Evolutionary conservation across 2,113 vertebrate genomes (phyloP), one percentile per base, ranked within the genome.

Genomic region (Eulemur macaco): DNA sequence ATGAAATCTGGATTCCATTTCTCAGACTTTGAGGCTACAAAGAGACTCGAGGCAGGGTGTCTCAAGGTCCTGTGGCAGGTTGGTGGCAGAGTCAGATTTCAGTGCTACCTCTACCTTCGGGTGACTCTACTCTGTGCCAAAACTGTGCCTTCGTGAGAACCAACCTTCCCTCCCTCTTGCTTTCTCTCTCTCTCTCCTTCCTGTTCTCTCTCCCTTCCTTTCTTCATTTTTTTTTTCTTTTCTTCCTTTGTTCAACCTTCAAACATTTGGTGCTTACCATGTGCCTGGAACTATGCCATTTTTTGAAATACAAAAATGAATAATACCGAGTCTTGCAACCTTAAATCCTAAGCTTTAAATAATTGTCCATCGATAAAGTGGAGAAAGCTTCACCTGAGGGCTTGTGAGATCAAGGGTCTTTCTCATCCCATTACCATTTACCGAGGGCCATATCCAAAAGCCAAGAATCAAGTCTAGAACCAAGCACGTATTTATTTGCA

Each of bases 281-380:
- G 25, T 92, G 31, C 68, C 63, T 92, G 27, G 37, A 86, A 89
- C 21, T 37, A 13, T 89, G 52, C 10, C 37, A 82, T 81, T 89
- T 94, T 89, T 80, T 0, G 56, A 89, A 91, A 92, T 34, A 76
- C 0, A 71, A 76, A 95, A 73, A 69, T 88, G 39, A 91, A 14
- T 91, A 68, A 81, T 45, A 66, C 9, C 29, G 4, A 58, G 58
- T 37, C 37, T 80, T 95, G 1, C 20, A 42, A 23, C 74, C 45
- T 90, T 47, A 76, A 83, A 82, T 56, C 45, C 77, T 82, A 94
- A 80, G 15, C 52, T 91, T 95, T 74, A 73, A 76, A 6, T 68
- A 82, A 63, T 50, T 11, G 14, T 27, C 45, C 52, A 74, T 8
- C 69, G 11, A 58, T 81, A 71, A 80, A 74, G 6, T 66, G 34